Percentiles rank a stretch among this genome's conserved stretches.
phyloP scores from a whole-genome alignment of 2,888 invertebrate genomes.

The Macaria notata region DNA sequence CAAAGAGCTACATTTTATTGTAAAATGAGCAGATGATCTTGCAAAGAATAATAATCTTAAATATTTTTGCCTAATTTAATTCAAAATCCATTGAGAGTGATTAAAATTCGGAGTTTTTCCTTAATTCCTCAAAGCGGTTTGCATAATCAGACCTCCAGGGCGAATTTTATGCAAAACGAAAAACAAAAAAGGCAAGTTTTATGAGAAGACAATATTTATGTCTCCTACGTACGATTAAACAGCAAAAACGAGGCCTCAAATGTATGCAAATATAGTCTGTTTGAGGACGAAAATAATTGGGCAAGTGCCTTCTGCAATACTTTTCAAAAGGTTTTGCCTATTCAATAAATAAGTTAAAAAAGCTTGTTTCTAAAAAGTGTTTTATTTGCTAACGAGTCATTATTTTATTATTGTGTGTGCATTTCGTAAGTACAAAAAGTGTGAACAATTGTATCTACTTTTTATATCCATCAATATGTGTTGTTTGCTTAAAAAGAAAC shows the following conservation, averaged over 20 bases:
- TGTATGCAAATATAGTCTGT: constrained; percentile 63
- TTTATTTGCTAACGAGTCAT: too few species aligned
- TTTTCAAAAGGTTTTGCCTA: too few species aligned
- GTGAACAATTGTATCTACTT: too few species aligned
- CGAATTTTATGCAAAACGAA: constrained; percentile 57
- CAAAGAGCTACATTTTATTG: too few species aligned
- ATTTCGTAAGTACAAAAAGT: too few species aligned
- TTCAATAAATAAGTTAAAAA: too few species aligned
- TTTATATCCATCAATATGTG: too few species aligned
- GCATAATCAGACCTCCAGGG: constrained; percentile 49
- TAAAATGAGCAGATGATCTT: too few species aligned
- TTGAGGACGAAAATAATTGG: constrained; percentile 31
- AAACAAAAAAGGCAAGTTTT: constrained; percentile 14
- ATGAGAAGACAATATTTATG: constrained; percentile 66
- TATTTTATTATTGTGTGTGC: too few species aligned
- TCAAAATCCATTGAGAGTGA: constrained; percentile 39
- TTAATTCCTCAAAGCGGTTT: constrained; percentile 48
- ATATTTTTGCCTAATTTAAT: constrained; percentile 24
- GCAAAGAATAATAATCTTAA: too few species aligned
- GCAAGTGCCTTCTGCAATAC: neutral
- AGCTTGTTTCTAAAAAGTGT: too few species aligned
- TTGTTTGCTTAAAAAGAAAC: too few species aligned
- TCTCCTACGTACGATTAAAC: constrained; percentile 69
- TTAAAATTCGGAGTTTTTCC: constrained; percentile 38
- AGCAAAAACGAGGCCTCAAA: constrained; percentile 63